phyloP scores from a whole-genome alignment of 2,113 vertebrate genomes.

The Edolisoma coerulescens region DNA sequence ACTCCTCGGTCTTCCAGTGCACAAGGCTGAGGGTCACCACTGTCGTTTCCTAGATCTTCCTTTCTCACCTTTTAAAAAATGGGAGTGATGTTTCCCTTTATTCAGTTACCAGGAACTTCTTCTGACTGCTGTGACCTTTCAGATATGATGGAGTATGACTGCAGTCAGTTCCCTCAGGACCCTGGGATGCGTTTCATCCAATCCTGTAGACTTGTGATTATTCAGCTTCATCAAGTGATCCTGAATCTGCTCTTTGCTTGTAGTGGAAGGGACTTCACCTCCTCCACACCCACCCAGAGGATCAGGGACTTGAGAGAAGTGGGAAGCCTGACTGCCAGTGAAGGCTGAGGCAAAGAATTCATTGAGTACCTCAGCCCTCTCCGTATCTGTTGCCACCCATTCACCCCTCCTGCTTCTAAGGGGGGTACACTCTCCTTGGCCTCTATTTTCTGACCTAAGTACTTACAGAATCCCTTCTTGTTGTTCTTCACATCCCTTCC shows the following conservation, averaged over 20 bases:
- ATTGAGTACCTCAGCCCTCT: background rate
- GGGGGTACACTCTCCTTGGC: background rate
- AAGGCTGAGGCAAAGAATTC: background rate
- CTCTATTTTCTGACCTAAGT: background rate
- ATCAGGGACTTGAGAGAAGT: background rate
- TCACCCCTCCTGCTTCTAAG: background rate
- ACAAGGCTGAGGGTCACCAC: background rate
- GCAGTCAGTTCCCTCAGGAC: background rate
- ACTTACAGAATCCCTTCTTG: background rate
- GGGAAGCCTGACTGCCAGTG: background rate
- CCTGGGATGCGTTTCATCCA: background rate
- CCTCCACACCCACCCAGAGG: background rate
- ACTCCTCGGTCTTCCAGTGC: background rate
- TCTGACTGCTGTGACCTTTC: background rate
- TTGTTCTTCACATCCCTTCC: background rate
- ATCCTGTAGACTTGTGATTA: background rate
- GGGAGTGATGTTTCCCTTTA: accelerated
- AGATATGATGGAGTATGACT: background rate
- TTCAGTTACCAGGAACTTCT: background rate
- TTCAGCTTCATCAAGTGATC: background rate
- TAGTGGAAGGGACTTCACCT: background rate
- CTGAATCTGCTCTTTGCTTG: background rate
- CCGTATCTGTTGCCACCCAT: background rate
- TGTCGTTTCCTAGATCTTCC: background rate
- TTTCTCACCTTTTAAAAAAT: background rate